These are phyloP conservation scores for Sialis lutaria DNA, from an alignment of 2,888 invertebrate species.

Conservation along the genomic window DNA sequence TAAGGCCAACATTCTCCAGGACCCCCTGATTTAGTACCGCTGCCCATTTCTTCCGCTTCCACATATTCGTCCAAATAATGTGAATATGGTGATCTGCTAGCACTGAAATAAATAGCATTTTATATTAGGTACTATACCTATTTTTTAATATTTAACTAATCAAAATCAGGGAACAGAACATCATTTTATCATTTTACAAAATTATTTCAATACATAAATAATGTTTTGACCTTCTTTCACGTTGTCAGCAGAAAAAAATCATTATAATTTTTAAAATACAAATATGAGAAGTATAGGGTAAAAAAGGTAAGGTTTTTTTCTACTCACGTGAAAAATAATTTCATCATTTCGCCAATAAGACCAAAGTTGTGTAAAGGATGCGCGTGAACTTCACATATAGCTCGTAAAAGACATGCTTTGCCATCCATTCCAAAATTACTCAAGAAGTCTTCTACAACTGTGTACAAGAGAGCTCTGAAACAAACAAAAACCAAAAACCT, in stretches of 20 bases:
- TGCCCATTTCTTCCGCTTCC: slow-evolving; percentile 60
- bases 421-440: slow-evolving; percentile 69
- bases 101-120: slow-evolving; percentile 29
- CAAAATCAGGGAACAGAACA: too few relatives aligned
- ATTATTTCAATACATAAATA: too few relatives aligned
- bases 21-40: slow-evolving; percentile 30
- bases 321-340: slow-evolving; percentile 66
- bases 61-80: slow-evolving; percentile 58
- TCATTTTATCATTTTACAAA: too few relatives aligned
- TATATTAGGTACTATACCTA: slow-evolving; percentile 1
- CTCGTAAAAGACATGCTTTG: slow-evolving; percentile 61
- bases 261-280: too few relatives aligned
- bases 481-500: background rate
- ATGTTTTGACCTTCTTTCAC: too few relatives aligned
- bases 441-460: slow-evolving; percentile 60
- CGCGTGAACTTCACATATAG: slow-evolving; percentile 76
- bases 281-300: too few relatives aligned
- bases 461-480: slow-evolving; percentile 54
- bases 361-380: slow-evolving; percentile 62
- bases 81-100: slow-evolving; percentile 66
- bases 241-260: too few relatives aligned
- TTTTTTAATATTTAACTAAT: too few relatives aligned
- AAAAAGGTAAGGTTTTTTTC: too few relatives aligned
- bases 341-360: slow-evolving; percentile 64
- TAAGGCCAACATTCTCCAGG: slow-evolving; percentile 76